Percentiles rank a stretch among this genome's conserved stretches.
Conservation (phyloP, 2,797 vertebrate species). For the Sebastes trivittatus region DNA sequence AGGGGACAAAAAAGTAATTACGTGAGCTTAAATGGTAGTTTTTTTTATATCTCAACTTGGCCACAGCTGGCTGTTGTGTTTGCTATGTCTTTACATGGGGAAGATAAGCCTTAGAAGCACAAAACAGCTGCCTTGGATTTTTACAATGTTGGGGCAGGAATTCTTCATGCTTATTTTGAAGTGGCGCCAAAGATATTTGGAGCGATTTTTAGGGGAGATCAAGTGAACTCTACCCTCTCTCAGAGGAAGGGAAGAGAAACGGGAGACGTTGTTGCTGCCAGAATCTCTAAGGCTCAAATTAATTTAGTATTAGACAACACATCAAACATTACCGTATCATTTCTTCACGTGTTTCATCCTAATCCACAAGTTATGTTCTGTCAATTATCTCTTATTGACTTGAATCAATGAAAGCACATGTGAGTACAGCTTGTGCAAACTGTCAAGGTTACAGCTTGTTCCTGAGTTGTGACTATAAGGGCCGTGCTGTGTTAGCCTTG, state of each 20-base stretch:
- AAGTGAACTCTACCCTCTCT: constrained; percentile 72
- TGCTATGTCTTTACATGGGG: constrained; percentile 72
- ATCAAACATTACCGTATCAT: constrained; percentile 28
- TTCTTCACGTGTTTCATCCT: constrained; percentile 44
- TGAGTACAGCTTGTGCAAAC: constrained; percentile 57
- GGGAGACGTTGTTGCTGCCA: constrained; percentile 41
- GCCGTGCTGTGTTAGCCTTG: constrained; percentile 60
- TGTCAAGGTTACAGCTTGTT: constrained; percentile 59
- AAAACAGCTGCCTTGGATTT: constrained; percentile 77
- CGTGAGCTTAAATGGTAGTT: constrained; percentile 44
- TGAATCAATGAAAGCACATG: constrained; percentile 36
- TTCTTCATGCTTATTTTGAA: constrained; percentile 73
- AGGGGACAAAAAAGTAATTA: constrained; percentile 52
- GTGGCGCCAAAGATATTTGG: constrained; percentile 73
- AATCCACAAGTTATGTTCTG: constrained; percentile 15
- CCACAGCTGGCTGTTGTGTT: constrained; percentile 68
- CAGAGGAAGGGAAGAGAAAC: constrained; percentile 55
- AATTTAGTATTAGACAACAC: constrained; percentile 40
- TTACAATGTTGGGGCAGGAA: constrained; percentile 56
- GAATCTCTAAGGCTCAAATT: constrained; percentile 44
- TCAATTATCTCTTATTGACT: constrained; percentile 52
- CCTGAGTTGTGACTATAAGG: constrained; percentile 64
- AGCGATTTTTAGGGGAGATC: constrained; percentile 63
- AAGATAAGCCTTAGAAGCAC: constrained; percentile 73
- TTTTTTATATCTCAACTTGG: constrained; percentile 60